phyloP scores from a whole-genome alignment of 2,113 vertebrate genomes.

The Perca fluviatilis region DNA sequence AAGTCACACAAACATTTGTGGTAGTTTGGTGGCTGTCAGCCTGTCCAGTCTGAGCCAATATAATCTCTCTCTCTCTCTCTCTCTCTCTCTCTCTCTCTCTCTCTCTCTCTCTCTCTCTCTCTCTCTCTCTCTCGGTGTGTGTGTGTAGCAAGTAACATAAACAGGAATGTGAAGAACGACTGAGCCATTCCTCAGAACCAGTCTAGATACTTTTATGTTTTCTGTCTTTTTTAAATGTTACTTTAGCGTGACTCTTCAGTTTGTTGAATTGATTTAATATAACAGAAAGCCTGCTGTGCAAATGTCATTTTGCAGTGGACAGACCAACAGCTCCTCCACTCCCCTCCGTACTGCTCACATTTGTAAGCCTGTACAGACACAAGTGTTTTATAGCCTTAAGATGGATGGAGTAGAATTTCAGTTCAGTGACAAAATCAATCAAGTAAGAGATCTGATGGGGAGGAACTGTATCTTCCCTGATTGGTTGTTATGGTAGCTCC shows the following conservation, averaged over 20 bases:
- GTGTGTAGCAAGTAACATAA: no score
- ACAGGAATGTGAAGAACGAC: conserved; percentile 14
- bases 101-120: conserved; percentile 2
- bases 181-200: background rate
- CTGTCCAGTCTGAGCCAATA: no score
- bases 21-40: no score
- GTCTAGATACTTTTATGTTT: background rate
- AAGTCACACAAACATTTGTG: conserved; percentile 5
- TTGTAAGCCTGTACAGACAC: background rate
- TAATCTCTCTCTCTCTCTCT: no score
- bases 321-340: background rate
- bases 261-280: conserved; percentile 3
- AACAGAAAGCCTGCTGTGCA: background rate
- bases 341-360: background rate
- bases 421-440: conserved; percentile 27
- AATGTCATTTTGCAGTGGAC: conserved; percentile 8
- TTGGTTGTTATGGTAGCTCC: background rate
- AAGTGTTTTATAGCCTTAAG: conserved; percentile 2
- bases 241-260: background rate
- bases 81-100: background rate
- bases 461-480: background rate
- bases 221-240: background rate
- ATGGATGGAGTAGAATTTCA: background rate
- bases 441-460: background rate
- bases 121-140: conserved; percentile 3